These are phyloP conservation scores for Ethmia dodecea DNA, from an alignment of 2,888 invertebrate species.

Conservation along the genomic window DNA sequence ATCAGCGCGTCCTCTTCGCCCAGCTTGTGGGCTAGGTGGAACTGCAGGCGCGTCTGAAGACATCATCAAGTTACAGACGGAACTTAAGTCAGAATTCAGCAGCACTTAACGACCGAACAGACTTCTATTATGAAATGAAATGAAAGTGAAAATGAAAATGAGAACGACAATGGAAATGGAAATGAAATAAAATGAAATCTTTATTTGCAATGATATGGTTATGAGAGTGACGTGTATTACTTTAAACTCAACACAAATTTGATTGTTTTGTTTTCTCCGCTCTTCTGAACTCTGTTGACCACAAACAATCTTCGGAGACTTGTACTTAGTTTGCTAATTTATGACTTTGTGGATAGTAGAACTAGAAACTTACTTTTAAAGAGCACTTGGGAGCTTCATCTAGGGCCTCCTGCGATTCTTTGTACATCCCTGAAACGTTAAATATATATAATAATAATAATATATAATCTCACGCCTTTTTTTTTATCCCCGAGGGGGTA, in stretches of 20 bases:
- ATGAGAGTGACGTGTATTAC: slow-evolving; percentile 26
- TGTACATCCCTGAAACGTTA: slow-evolving; percentile 74
- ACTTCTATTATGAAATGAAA: no score
- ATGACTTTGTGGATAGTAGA: neutral
- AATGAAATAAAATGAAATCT: no score
- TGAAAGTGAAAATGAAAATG: no score
- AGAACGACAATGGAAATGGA: no score
- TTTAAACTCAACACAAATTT: neutral
- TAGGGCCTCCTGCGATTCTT: slow-evolving; percentile 80
- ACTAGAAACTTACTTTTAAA: slow-evolving; percentile 72
- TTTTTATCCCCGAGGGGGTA: neutral
- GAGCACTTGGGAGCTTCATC: slow-evolving; percentile 82
- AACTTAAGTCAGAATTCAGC: no score
- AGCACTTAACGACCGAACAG: no score
- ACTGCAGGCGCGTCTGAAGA: slow-evolving; percentile 87
- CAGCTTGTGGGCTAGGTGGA: slow-evolving; percentile 96
- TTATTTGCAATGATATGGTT: no score
- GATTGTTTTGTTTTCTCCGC: neutral
- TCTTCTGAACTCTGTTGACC: no score
- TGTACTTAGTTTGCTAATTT: no score
- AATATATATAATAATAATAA: neutral
- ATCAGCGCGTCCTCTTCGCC: slow-evolving; percentile 91
- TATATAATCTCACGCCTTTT: neutral
- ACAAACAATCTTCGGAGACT: no score
- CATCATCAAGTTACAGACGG: no score